These are phyloP conservation scores for Mixornis gularis DNA, from an alignment of 2,113 vertebrate genomes.

Conservation along the genomic window DNA sequence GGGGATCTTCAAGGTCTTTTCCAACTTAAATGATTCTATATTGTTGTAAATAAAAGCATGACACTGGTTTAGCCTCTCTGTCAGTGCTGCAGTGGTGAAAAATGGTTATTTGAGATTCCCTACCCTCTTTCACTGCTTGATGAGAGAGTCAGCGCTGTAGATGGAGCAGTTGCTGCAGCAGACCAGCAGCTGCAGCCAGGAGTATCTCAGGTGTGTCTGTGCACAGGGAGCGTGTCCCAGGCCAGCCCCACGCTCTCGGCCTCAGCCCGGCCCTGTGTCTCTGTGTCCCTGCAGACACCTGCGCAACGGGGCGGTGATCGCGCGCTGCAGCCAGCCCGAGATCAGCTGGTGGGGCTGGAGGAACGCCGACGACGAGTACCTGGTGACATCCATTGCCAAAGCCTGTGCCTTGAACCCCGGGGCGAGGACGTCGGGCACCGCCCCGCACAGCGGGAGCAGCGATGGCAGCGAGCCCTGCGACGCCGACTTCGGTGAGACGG, in stretches of 20 bases:
- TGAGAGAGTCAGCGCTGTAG: not conserved
- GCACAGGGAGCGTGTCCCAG: not conserved
- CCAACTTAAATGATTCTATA: not conserved
- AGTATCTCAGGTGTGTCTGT: not conserved
- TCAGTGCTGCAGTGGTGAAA: not conserved
- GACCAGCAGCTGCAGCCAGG: not conserved
- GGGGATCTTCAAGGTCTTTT: not conserved
- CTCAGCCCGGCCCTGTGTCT: not conserved
- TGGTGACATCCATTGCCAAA: constrained; percentile 95
- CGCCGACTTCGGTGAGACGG: constrained; percentile 87
- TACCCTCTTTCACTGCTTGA: fast-evolving
- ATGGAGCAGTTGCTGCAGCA: not conserved
- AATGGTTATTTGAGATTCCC: not conserved
- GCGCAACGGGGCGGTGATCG: constrained; percentile 90
- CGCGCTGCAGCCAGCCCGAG: constrained; percentile 97
- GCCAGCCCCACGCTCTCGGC: fast-evolving
- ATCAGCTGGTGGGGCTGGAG: constrained; percentile 99
- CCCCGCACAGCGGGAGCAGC: constrained; percentile 57
- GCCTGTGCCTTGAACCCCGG: constrained; percentile 89
- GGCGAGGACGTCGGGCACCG: constrained; percentile 20
- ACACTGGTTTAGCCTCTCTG: not conserved
- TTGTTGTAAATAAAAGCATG: not conserved
- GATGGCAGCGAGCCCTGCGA: constrained; percentile 84
- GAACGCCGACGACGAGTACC: constrained; percentile 93
- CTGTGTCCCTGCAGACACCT: constrained; percentile 74